phyloP scores from a whole-genome alignment of 2,113 vertebrate species.

The Xiphophorus maculatus region DNA sequence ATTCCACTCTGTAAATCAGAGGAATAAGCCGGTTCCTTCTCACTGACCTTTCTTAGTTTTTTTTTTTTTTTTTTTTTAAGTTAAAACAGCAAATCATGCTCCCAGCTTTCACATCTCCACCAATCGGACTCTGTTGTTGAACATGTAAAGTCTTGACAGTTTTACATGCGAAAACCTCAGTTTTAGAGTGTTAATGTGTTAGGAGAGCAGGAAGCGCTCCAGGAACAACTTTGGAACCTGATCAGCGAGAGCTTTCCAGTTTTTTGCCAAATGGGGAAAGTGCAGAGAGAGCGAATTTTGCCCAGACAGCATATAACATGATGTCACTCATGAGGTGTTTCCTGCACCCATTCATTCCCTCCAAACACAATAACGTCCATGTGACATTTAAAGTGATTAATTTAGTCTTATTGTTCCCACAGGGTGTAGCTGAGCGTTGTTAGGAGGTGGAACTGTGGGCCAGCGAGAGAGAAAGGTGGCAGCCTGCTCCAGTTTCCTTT shows the following conservation, averaged over 20 bases:
- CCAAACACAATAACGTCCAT: conserved; percentile 60
- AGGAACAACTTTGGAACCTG: conserved; percentile 27
- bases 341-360: conserved; percentile 31
- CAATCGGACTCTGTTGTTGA: conserved; percentile 20
- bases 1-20: conserved; percentile 53
- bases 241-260: conserved; percentile 23
- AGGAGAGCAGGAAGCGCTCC: conserved; percentile 31
- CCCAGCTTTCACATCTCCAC: background rate
- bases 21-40: conserved; percentile 34
- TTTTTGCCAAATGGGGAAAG: conserved; percentile 7
- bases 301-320: conserved; percentile 39
- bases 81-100: conserved; percentile 38
- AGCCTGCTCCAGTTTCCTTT: conserved; percentile 69
- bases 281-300: conserved; percentile 3
- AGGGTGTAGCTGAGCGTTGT: conserved; percentile 59
- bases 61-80: conserved; percentile 16
- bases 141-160: conserved; percentile 25
- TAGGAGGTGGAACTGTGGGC: conserved; percentile 67
- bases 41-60: conserved; percentile 39
- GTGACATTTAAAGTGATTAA: conserved; percentile 65
- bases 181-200: conserved; percentile 36
- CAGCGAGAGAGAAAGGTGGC: conserved; percentile 52
- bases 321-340: conserved; percentile 53
- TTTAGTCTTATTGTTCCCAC: conserved; percentile 70
- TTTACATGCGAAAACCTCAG: conserved; percentile 23